Conservation (phyloP, 2,888 invertebrate genomes). For the Leptinotarsa rubiginosa region DNA sequence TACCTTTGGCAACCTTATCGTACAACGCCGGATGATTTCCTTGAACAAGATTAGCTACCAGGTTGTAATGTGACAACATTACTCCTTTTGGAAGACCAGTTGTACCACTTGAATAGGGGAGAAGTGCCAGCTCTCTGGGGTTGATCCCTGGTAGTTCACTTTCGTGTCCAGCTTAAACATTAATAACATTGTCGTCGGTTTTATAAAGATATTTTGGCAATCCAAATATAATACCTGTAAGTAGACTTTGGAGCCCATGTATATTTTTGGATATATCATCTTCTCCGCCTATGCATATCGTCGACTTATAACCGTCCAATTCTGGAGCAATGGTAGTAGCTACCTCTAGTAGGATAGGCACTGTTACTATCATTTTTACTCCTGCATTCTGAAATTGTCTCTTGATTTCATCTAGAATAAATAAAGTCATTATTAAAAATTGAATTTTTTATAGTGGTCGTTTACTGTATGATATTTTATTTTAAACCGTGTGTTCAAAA, state of each 20-base stretch:
- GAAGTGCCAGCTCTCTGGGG: conserved; percentile 69
- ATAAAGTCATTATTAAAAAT: neutral
- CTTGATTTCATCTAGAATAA: conserved; percentile 71
- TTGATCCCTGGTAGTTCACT: conserved; percentile 66
- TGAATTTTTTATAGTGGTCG: too few species aligned
- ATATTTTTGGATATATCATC: conserved; percentile 66
- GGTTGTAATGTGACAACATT: conserved; percentile 77
- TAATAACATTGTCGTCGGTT: too few species aligned
- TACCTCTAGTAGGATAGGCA: conserved; percentile 73
- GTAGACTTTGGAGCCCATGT: conserved; percentile 63
- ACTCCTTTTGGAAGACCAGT: conserved; percentile 88
- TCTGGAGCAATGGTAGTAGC: conserved; percentile 70
- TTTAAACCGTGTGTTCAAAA: too few species aligned
- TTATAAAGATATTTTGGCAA: neutral
- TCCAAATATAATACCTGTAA: conserved; percentile 48
- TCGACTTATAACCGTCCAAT: conserved; percentile 71
- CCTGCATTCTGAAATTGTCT: conserved; percentile 74
- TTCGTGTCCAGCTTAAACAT: conserved; percentile 56
- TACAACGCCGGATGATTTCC: conserved; percentile 58
- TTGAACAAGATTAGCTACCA: conserved; percentile 67
- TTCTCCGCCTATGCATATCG: conserved; percentile 75
- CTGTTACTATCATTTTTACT: conserved; percentile 74
- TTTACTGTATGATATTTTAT: too few species aligned
- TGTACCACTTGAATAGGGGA: conserved; percentile 80
- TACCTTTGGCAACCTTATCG: conserved; percentile 53